Percentiles rank a stretch among this genome's conserved stretches.
phyloP scores from a whole-genome alignment of 2,888 invertebrate species.

The Erebia palarica region DNA sequence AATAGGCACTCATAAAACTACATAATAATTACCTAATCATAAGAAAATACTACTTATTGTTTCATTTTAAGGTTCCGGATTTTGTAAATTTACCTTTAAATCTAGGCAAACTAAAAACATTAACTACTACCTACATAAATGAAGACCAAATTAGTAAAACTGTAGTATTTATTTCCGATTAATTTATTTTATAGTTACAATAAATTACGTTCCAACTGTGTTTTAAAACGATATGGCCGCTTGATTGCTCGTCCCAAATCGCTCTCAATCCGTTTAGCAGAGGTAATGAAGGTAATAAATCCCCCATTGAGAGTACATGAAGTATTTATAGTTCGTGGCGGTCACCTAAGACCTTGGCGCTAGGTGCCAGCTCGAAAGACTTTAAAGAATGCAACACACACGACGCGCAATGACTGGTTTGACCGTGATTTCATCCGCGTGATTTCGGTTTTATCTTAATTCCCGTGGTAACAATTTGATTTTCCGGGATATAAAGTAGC shows the following conservation, averaged over 20 bases:
- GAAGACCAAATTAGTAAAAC: background rate
- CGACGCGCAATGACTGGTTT: background rate
- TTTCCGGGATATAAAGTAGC: no score
- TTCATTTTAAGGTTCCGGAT: no score
- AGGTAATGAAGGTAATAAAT: constrained; percentile 67
- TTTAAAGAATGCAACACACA: background rate
- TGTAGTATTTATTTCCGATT: background rate
- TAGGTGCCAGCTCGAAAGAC: constrained; percentile 55
- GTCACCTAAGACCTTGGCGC: constrained; percentile 70
- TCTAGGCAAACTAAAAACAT: background rate
- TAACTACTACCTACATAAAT: background rate
- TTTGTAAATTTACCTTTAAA: background rate
- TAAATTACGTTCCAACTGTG: constrained; percentile 33
- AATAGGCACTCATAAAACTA: no score
- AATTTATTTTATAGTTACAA: constrained; percentile 26
- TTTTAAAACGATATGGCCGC: constrained; percentile 28
- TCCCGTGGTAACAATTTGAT: no score
- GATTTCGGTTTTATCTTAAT: no score
- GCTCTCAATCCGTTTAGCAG: constrained; percentile 46
- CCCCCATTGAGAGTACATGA: constrained; percentile 62
- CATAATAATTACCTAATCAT: no score
- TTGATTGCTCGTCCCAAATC: constrained; percentile 44
- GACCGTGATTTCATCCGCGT: background rate
- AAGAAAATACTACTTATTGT: no score
- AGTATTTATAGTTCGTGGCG: constrained; percentile 66